Conservation (phyloP, 2,888 invertebrate genomes). For the Hartigia nigra region DNA sequence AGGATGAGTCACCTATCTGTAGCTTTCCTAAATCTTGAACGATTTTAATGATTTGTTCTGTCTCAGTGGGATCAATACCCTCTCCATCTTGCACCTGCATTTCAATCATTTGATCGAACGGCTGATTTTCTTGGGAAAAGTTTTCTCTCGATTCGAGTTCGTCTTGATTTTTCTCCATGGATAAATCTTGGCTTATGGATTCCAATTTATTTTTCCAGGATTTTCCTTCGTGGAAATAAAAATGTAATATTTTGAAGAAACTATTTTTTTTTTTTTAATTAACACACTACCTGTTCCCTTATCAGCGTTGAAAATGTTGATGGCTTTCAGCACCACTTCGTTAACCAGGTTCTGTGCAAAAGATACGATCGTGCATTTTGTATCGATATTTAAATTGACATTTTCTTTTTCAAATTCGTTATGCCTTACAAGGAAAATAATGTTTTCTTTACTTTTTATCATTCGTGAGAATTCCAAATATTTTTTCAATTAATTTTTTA, state of each 20-base stretch:
- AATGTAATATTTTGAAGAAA: background rate
- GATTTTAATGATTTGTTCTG: slow-evolving; percentile 36
- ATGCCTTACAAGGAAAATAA: background rate
- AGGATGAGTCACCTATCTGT: slow-evolving; percentile 46
- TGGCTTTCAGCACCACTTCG: slow-evolving; percentile 44
- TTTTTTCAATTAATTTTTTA: background rate
- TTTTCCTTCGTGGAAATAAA: background rate
- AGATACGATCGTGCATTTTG: slow-evolving; percentile 30
- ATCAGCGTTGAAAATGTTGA: slow-evolving; percentile 30
- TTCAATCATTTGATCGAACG: background rate
- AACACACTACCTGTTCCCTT: slow-evolving; percentile 3
- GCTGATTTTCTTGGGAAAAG: background rate
- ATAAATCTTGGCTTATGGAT: background rate
- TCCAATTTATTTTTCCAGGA: background rate
- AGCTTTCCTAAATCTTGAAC: slow-evolving; percentile 40
- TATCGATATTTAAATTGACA: background rate
- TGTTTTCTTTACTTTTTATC: background rate
- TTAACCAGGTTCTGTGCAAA: slow-evolving; percentile 46
- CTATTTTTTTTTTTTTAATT: background rate
- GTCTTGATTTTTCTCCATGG: background rate
- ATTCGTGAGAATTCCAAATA: background rate
- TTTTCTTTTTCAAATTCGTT: background rate
- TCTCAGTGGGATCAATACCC: slow-evolving; percentile 20
- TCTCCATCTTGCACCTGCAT: slow-evolving; percentile 1
- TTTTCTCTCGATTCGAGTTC: background rate